Base-by-base conservation (phyloP, 2,888 invertebrate genomes). In the Caenorhabditis sp. region DNA sequence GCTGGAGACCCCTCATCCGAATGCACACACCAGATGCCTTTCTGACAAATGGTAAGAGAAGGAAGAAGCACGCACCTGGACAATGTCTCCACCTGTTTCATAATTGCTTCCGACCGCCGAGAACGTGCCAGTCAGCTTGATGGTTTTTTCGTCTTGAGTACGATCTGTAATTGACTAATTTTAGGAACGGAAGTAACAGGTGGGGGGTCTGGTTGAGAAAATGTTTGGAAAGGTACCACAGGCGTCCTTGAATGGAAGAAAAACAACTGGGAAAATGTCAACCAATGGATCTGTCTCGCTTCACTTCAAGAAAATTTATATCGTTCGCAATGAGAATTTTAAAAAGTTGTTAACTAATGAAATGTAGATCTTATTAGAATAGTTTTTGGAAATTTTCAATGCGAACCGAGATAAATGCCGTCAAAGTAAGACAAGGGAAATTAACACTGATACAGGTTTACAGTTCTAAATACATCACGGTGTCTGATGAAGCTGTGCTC, bases 51-150 rank as follows among this genome's bases (percentile, higher is more conserved):
- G 51, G 31, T 14, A 38, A 41, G 4, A 54, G 16, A 49, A 31
- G 24, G 47, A 58, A 51, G 51, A 26, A n/a, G n/a, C 14, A 38
- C 6, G 24, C 28, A 89, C 89, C 86, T 89, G 89, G 14, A 89
- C 89, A 61, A 89, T 74, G 54, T 87, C 86, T 24, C 85, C 89
- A 69, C 79, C 75, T 49, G 86, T 86, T 72, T 89, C 89, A 70
- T 87, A 89, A 84, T 86, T 88, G 61, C 69, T 81, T 51, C 89
- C 89, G 51, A 84, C 86, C n/a, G 85, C 74, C n/a, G 88, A 88
- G 80, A 87, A 89, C 14, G 85, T 80, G 19, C 88, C 88, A 49
- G 74, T 51, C 35, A 88, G 69, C n/a, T 79, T 83, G 44, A 79
- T 72, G 12, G 72, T 77, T 26, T 72, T 72, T 51, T 82, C 82